These are phyloP conservation scores for Labeo rohita DNA, from an alignment of 2,113 vertebrate species.

Conservation along the genomic window DNA sequence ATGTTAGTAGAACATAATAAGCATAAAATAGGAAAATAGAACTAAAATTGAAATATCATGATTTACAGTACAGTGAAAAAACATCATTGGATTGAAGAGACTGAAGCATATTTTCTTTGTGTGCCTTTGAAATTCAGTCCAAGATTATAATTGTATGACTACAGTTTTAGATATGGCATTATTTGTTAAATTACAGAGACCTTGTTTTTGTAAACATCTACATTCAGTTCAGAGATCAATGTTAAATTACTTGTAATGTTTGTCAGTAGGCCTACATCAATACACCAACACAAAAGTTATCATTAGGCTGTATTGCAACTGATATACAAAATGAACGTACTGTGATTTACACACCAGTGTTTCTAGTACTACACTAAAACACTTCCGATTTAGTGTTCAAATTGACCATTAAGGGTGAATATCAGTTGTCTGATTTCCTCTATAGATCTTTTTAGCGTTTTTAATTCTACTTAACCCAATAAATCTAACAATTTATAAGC, in stretches of 20 bases:
- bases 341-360: neutral
- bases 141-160: neutral
- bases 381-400: slow-evolving; percentile 1
- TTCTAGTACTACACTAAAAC: neutral
- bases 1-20: slow-evolving; percentile 76
- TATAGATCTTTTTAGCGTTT: neutral
- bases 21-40: slow-evolving; percentile 54
- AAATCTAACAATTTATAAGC: slow-evolving; percentile 1
- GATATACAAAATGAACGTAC: neutral
- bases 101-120: slow-evolving; percentile 5
- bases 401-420: neutral
- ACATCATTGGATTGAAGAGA: slow-evolving; percentile 6
- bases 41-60: slow-evolving; percentile 1
- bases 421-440: neutral
- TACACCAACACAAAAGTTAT: neutral
- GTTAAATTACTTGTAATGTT: neutral
- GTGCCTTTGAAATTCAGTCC: neutral
- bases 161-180: neutral
- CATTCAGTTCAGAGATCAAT: slow-evolving; percentile 10
- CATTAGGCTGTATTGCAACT: neutral
- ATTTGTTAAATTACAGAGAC: neutral
- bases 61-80: slow-evolving; percentile 15
- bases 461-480: slow-evolving; percentile 1
- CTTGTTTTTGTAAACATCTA: slow-evolving; percentile 5
- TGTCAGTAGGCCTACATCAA: neutral